Evolutionary conservation across 2,888 invertebrate species (phyloP).

Genomic region (Spicauda simplicius): DNA sequence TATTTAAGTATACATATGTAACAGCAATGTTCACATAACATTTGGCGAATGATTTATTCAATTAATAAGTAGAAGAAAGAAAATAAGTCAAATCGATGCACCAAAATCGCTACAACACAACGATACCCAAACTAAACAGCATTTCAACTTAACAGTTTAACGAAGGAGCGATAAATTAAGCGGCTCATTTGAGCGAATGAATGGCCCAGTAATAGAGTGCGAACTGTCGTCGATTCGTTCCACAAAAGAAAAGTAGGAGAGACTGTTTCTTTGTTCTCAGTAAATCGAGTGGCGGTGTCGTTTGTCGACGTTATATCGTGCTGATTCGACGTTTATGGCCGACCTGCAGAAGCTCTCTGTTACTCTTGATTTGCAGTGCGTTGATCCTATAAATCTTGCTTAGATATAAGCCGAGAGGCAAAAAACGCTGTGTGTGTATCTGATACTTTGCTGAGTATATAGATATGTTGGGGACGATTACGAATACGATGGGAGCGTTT

Average conservation of each 20-base stretch:
- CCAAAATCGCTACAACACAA: no score
- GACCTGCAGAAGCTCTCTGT: slow-evolving; percentile 62
- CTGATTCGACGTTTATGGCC: slow-evolving; percentile 81
- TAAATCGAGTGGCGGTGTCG: slow-evolving; percentile 77
- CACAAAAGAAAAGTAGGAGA: slow-evolving; percentile 77
- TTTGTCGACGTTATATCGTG: slow-evolving; percentile 80
- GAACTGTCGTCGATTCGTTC: slow-evolving; percentile 65
- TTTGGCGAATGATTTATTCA: no score
- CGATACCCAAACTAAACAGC: no score
- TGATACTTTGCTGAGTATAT: no score
- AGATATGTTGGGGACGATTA: not conserved
- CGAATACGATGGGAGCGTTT: no score
- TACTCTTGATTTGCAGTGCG: slow-evolving; percentile 60
- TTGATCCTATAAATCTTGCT: slow-evolving; percentile 33
- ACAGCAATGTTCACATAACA: no score
- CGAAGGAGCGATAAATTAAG: slow-evolving; percentile 75
- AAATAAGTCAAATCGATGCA: no score
- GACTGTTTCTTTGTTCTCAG: slow-evolving; percentile 78
- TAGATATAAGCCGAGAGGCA: slow-evolving; percentile 21
- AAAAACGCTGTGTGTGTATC: slow-evolving; percentile 31
- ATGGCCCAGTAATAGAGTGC: slow-evolving; percentile 77
- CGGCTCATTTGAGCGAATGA: slow-evolving; percentile 79
- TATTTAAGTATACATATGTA: no score
- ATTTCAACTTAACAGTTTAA: slow-evolving; percentile 53
- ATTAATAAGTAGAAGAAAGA: no score